Evolutionary conservation across 2,113 vertebrate species (phyloP).

Genomic region (Hippocampus barbouri): DNA sequence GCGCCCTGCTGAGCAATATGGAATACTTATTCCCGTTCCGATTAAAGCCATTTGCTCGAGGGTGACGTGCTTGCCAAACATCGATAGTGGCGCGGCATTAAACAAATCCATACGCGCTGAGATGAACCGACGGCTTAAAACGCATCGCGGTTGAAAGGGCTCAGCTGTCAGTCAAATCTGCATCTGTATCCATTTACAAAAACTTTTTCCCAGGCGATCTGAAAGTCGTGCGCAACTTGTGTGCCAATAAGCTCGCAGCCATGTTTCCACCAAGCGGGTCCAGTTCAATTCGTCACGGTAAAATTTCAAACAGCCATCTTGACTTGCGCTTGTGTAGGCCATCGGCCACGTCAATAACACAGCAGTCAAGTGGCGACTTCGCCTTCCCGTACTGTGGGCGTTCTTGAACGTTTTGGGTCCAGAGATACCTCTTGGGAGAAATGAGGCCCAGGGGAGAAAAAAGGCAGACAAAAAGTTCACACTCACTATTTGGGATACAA

Average conservation of each 20-base stretch:
- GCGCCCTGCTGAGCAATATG: conserved; percentile 49
- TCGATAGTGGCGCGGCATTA: conserved; percentile 34
- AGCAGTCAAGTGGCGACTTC: no score
- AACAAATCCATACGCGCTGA: conserved; percentile 34
- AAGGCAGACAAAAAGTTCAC: no score
- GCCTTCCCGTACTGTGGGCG: no score
- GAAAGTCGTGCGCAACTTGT: neutral
- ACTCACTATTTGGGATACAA: no score
- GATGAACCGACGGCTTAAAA: conserved; percentile 25
- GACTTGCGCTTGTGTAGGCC: neutral
- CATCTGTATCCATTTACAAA: neutral
- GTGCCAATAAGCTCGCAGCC: neutral
- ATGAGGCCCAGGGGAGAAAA: no score
- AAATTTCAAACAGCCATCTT: neutral
- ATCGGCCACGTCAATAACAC: no score
- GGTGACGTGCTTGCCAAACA: conserved; percentile 18
- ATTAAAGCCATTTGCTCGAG: conserved; percentile 54
- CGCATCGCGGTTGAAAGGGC: conserved; percentile 13
- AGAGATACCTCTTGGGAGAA: no score
- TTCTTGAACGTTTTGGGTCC: no score
- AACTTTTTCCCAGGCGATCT: neutral
- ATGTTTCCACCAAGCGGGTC: neutral
- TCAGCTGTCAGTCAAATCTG: neutral
- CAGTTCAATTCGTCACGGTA: neutral
- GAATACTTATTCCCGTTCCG: conserved; percentile 33